These are phyloP conservation scores for Anseranas semipalmata DNA, from an alignment of 2,113 vertebrate genomes.

Conservation along the genomic window DNA sequence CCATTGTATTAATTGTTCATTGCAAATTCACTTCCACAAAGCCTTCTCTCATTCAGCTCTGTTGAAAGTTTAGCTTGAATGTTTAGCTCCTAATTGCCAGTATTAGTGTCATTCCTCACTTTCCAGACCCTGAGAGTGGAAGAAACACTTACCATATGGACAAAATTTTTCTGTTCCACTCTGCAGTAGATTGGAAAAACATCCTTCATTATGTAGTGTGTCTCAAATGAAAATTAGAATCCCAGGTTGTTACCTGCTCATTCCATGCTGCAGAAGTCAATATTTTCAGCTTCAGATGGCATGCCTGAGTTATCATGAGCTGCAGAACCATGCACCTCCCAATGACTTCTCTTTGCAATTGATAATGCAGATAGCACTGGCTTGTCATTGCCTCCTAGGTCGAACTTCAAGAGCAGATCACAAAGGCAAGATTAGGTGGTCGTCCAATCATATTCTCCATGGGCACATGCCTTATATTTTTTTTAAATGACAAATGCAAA, in stretches of 20 bases:
- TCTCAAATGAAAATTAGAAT: not conserved
- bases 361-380: not conserved
- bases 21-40: not conserved
- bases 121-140: not conserved
- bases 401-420: not conserved
- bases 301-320: rapidly evolving
- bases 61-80: not conserved
- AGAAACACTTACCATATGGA: not conserved
- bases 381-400: not conserved
- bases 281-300: not conserved
- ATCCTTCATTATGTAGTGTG: not conserved
- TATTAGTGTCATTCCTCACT: not conserved
- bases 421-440: not conserved
- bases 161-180: not conserved
- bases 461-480: not conserved
- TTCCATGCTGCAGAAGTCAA: not conserved
- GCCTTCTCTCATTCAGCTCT: not conserved
- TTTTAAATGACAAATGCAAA: not conserved
- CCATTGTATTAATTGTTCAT: not conserved
- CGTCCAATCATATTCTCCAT: not conserved
- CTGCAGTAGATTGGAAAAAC: not conserved
- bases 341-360: not conserved
- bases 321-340: not conserved
- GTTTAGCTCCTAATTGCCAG: not conserved
- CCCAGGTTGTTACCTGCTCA: not conserved